These are phyloP conservation scores for Pangasianodon hypophthalmus DNA, from an alignment of 2,113 vertebrate species.

Conservation along the genomic window DNA sequence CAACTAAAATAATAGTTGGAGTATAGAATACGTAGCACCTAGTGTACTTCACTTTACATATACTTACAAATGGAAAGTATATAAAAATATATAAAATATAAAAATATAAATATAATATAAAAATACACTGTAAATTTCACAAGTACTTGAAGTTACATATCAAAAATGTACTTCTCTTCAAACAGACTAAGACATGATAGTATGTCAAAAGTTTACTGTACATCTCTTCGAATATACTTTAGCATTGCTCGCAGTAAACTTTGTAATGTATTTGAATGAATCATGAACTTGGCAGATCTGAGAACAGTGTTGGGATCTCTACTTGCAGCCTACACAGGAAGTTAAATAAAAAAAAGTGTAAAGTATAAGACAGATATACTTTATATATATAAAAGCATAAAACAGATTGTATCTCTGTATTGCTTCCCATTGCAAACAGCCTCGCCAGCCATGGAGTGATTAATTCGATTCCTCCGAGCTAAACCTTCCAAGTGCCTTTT, in stretches of 20 bases:
- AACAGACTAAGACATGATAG: too few relatives aligned
- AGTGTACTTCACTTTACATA: neutral
- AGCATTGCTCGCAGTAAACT: neutral
- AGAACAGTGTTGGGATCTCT: neutral
- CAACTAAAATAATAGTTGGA: neutral
- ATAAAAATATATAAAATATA: too few relatives aligned
- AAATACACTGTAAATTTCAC: neutral
- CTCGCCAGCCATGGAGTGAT: slow-evolving; percentile 46
- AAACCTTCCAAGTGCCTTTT: slow-evolving; percentile 45
- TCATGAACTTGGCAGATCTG: neutral
- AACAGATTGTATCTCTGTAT: slow-evolving; percentile 15
- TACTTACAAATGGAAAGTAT: too few relatives aligned
- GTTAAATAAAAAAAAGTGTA: slow-evolving; percentile 4
- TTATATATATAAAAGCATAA: too few relatives aligned
- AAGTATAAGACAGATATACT: neutral
- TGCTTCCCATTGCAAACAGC: slow-evolving; percentile 8
- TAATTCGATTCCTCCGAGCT: slow-evolving; percentile 49
- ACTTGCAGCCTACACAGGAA: neutral
- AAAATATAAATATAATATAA: too few relatives aligned
- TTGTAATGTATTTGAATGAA: neutral
- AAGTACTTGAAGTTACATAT: neutral
- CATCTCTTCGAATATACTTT: neutral
- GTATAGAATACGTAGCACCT: neutral
- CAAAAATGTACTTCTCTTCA: neutral
- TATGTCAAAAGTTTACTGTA: too few relatives aligned